Conservation (phyloP, 2,113 vertebrate species). For the Hassar affinis region DNA sequence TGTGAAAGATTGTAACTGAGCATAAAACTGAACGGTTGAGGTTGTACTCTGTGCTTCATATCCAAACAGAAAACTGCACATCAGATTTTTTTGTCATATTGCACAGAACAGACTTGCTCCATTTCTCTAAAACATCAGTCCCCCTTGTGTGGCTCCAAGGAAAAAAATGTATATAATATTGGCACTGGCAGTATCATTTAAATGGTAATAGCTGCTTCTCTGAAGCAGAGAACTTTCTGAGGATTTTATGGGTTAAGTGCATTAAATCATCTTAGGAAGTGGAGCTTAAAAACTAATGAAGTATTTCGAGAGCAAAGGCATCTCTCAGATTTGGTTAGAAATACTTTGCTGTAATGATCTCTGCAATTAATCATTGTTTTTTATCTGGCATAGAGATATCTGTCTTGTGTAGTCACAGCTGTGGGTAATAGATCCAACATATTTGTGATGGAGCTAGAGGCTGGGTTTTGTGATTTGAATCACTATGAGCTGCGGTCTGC, state of each 20-base stretch:
- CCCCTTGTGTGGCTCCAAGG: too few relatives aligned
- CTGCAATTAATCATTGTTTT: constrained; percentile 14
- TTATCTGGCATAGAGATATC: constrained; percentile 22
- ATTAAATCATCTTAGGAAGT: neutral
- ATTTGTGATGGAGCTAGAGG: constrained; percentile 39
- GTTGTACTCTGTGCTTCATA: neutral
- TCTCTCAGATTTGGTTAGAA: neutral
- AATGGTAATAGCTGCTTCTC: neutral
- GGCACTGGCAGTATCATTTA: neutral
- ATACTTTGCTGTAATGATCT: constrained; percentile 10
- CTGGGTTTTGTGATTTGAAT: constrained; percentile 43
- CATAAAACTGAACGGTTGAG: neutral
- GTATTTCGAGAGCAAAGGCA: neutral
- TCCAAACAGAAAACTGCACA: neutral
- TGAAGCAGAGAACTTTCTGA: neutral
- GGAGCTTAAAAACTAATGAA: neutral
- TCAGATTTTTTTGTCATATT: neutral
- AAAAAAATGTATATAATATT: neutral
- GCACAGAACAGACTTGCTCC: neutral
- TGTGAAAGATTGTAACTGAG: neutral
- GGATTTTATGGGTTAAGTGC: neutral
- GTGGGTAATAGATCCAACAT: constrained; percentile 28
- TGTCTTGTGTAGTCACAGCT: constrained; percentile 22
- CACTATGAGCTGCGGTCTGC: constrained; percentile 51
- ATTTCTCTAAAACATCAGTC: neutral